Evolutionary conservation across 2,113 vertebrate species (phyloP), one percentile per base, ranked within the genome.

Genomic region (Eudyptes chrysolophus): DNA sequence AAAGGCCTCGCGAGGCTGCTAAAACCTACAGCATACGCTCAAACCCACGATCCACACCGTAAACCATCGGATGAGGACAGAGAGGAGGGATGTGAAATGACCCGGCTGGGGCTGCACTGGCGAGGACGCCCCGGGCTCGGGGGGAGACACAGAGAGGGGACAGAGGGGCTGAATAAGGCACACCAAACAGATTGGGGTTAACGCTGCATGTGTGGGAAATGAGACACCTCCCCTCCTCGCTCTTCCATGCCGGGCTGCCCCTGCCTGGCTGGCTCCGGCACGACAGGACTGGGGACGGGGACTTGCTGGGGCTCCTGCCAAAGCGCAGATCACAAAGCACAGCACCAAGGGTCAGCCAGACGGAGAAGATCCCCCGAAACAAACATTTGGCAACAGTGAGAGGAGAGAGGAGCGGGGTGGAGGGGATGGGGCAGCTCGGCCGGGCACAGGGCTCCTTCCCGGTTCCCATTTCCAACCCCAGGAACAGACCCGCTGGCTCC

Each of bases 161-260:
- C 42, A 44, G 44, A 76, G 32, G 81, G 87, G 78, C 85, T 87
- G 94, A 96, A 58, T 97, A 97, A 97, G 97, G 96, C 97, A 97
- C 97, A 95, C 69, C 30, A 4, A 94, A 95, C 89, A 80, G 97
- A 89, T 4, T 4, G 91, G 95, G 96, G 74, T 36, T 76, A 58
- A 66, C 13, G 30, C 79, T 87, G 94, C 7, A 3, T 58, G 77
- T 60, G 76, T 71, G 87, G 88, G 78, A 90, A 92, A 60, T 21
- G 83, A 87, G 40, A 66, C 2, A 42, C 42, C 42, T 15, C 14
- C 57, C 46, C 22, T 42, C 40, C 27, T 54, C 1, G 1, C 54
- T 46, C 32, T 16, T 36, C 71, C 48, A 7, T 17, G 40, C 91
- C 4, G 5, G 81, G 89, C 88, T 90, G 85, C 36, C 58, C 55